Evolutionary conservation across 2,113 vertebrate genomes (phyloP), one percentile per base, ranked within the genome.

Genomic region (Poeciliopsis retropinna): DNA sequence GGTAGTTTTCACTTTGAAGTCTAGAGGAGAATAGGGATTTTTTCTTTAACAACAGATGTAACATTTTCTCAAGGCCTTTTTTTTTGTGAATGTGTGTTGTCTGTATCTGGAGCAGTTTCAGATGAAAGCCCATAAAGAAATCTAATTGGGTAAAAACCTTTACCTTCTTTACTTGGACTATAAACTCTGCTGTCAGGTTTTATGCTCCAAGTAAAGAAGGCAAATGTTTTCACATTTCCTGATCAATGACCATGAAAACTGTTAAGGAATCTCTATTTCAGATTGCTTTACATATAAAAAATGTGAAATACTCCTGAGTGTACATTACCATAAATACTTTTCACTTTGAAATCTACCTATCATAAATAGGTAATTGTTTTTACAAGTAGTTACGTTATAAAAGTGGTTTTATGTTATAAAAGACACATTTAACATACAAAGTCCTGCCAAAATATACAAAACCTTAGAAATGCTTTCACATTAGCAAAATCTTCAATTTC

Each of bases 171-270:
- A 37, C 34, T 37, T 37, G 10, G 34, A 37, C 34, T 37, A 11
- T 37, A 11, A 37, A 37, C 34, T 37, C 34, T 83, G 74, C 74
- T 71, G 75, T 67, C 70, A 72, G 72, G 6, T 22, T 57, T 86
- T 30, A 41, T 76, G 67, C 69, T 80, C 70, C 28, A 41, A 44
- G 13, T 75, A 72, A 74, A 79, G 63, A 76, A 79, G 70, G 74
- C 41, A 44, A 44, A 78, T 63, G 27, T 69, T 79, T 85, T 70
- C 2, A 41, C 83, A 75, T 88, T 92, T 79, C 87, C 88, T 89
- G 85, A 41, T 57, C 39, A 47, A 47, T 19, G 17, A 17, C 17
- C n/a, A 51, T 51, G 67, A 83, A 64, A 74, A 27, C 69, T 39
- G 64, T 37, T 39, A 63, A 84, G 34, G 34, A 62, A 62, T 73